Percentiles rank a stretch among this genome's conserved stretches.
These are phyloP conservation scores for Pollimyrus isidori DNA, from an alignment of 2,113 vertebrate species.

Conservation along the genomic window DNA sequence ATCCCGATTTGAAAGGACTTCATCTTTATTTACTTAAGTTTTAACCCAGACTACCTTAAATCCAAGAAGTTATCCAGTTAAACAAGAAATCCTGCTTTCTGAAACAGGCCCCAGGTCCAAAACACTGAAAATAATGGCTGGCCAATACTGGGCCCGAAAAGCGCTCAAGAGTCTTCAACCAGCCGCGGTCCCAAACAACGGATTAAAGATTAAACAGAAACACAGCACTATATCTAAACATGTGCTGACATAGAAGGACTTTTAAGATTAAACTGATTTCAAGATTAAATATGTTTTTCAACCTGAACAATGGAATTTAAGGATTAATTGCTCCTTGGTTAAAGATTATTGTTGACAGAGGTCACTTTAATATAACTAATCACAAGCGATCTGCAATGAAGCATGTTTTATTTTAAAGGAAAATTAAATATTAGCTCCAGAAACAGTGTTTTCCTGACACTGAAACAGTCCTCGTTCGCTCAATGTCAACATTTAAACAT, in stretches of 20 bases:
- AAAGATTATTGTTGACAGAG: neutral
- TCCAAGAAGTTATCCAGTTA: neutral
- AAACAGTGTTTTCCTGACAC: neutral
- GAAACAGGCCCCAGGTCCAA: neutral
- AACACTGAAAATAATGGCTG: neutral
- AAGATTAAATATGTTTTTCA: neutral
- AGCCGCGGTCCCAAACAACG: neutral
- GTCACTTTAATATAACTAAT: neutral
- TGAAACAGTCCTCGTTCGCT: neutral
- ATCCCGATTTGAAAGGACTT: neutral
- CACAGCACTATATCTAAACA: neutral
- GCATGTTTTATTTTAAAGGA: constrained; percentile 2
- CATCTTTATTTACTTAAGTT: neutral
- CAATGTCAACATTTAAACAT: neutral
- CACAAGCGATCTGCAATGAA: neutral
- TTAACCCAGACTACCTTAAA: neutral
- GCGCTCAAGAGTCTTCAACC: neutral
- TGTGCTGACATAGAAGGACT: neutral
- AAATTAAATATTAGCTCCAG: constrained; percentile 1
- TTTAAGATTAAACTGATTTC: too few relatives aligned
- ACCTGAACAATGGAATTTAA: neutral
- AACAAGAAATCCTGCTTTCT: neutral
- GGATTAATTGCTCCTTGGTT: neutral
- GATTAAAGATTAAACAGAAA: neutral
- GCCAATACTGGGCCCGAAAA: neutral